These are phyloP conservation scores for Mormoops blainvillei DNA, from an alignment of 2,113 vertebrate genomes.

Conservation along the genomic window DNA sequence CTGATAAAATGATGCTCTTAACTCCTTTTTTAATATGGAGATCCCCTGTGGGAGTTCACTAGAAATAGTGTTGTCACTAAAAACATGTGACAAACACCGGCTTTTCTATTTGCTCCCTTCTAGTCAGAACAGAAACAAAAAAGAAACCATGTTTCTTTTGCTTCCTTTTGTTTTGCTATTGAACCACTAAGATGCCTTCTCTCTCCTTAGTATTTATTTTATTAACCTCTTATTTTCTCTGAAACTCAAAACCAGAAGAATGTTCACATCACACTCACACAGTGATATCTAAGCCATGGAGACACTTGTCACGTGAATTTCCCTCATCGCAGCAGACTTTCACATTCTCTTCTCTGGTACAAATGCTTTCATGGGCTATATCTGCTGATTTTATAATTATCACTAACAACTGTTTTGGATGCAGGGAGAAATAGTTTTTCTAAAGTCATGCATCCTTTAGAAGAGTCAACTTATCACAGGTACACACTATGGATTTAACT, in stretches of 20 bases:
- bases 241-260: background rate
- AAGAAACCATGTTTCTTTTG: too few species aligned
- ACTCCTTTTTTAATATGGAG: background rate
- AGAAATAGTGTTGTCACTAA: background rate
- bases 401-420: background rate
- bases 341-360: background rate
- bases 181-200: background rate
- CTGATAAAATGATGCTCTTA: background rate
- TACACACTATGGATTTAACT: background rate
- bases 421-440: background rate
- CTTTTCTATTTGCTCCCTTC: background rate
- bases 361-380: background rate
- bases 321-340: background rate
- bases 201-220: background rate
- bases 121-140: background rate
- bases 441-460: background rate
- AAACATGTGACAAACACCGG: background rate
- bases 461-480: background rate
- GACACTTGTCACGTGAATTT: background rate
- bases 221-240: background rate
- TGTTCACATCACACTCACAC: background rate
- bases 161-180: background rate
- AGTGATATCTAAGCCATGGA: background rate
- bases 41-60: background rate
- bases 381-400: background rate